A percentile compares a stretch with the other conserved stretches of the same genome.
Conservation (phyloP, 2,888 invertebrate genomes). For the Hyposoter dolosus region DNA sequence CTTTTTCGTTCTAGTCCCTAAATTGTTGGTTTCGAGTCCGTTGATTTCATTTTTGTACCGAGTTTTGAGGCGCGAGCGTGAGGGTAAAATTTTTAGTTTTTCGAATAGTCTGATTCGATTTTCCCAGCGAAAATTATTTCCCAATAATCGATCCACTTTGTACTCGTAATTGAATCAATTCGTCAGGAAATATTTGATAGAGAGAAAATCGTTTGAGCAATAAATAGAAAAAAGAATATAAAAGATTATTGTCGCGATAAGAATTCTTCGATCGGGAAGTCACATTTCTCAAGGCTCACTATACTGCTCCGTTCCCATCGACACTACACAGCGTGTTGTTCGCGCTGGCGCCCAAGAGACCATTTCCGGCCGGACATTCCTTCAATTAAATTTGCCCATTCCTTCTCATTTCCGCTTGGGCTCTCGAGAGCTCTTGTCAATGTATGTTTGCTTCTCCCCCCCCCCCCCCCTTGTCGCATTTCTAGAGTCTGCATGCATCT, state of each 20-base stretch:
- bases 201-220: neutral
- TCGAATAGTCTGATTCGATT: too few relatives aligned
- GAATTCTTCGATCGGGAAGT: conserved; percentile 23
- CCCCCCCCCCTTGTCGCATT: neutral
- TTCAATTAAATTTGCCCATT: conserved; percentile 56
- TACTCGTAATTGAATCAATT: neutral
- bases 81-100: too few relatives aligned
- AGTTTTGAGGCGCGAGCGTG: too few relatives aligned
- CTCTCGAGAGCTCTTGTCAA: conserved; percentile 23
- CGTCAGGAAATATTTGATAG: neutral
- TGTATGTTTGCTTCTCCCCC: neutral
- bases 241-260: conserved; percentile 4
- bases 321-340: conserved; percentile 15
- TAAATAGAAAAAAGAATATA: conserved; percentile 4
- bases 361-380: conserved; percentile 62
- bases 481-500: conserved; percentile 7
- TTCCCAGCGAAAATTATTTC: too few relatives aligned
- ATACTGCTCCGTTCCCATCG: neutral
- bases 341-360: conserved; percentile 24
- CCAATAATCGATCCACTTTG: too few relatives aligned
- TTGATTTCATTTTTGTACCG: too few relatives aligned
- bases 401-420: conserved; percentile 39
- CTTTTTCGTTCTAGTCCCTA: too few relatives aligned
- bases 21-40: too few relatives aligned
- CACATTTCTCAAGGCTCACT: conserved; percentile 23